Conservation (phyloP, 1,140 invertebrate species). For the Heliconius melpomene region DNA sequence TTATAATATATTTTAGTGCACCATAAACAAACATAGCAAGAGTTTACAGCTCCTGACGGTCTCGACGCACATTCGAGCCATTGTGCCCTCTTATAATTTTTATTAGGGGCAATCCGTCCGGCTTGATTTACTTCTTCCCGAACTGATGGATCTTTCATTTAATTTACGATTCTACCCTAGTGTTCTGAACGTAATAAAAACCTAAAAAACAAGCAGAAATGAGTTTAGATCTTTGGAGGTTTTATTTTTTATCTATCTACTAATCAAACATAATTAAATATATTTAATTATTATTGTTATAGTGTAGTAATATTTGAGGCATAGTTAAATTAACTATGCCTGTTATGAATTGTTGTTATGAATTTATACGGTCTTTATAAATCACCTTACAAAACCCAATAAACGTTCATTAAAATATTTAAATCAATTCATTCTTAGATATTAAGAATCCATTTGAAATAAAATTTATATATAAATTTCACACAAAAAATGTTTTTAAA, state of each 20-base stretch:
- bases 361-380: background rate
- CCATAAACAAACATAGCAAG: constrained; percentile 80
- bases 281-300: background rate
- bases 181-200: constrained; percentile 76
- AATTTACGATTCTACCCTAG: constrained; percentile 78
- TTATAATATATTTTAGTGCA: constrained; percentile 80
- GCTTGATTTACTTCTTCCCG: constrained; percentile 80
- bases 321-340: background rate
- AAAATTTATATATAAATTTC: constrained; percentile 1
- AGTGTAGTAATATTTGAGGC: background rate
- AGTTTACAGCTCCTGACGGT: constrained; percentile 77
- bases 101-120: constrained; percentile 80
- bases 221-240: constrained; percentile 30
- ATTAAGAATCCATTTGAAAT: background rate
- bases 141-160: constrained; percentile 80
- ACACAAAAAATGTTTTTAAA: constrained; percentile 11
- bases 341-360: too few relatives aligned
- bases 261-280: background rate
- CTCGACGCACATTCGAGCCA: constrained; percentile 72
- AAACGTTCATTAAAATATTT: background rate
- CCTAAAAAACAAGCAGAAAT: constrained; percentile 77
- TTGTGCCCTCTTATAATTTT: constrained; percentile 81
- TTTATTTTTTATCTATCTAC: background rate
- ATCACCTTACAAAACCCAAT: background rate
- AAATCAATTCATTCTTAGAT: background rate